Evolutionary conservation across 2,797 vertebrate genomes (phyloP).

Genomic region (Ctenochaetus hawaiiensis): DNA sequence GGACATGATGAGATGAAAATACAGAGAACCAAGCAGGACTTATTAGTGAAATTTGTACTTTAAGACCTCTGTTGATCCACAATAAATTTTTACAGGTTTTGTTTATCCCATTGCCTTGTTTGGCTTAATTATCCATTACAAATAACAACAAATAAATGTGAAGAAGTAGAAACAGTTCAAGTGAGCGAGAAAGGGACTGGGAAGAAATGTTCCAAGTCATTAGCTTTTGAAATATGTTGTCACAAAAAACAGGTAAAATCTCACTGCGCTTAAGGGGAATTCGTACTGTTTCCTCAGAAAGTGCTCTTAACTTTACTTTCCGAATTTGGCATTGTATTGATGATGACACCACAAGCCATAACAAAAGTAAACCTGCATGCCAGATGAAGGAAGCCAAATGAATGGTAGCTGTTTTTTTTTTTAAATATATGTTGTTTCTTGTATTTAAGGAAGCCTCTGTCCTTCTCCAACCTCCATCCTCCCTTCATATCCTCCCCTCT

Average conservation of each 20-base stretch:
- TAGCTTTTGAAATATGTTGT: conserved; percentile 12
- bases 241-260: not conserved
- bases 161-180: conserved; percentile 5
- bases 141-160: not conserved
- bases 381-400: conserved; percentile 21
- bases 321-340: conserved; percentile 19
- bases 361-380: not conserved
- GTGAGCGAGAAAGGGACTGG: not conserved
- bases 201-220: not conserved
- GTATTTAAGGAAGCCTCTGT: conserved; percentile 12
- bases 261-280: not conserved
- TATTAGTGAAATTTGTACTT: not conserved
- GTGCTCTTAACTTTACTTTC: not conserved
- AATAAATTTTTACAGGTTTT: not conserved
- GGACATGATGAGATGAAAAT: conserved; percentile 10
- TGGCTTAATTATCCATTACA: conserved; percentile 18
- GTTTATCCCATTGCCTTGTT: conserved; percentile 30
- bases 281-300: not conserved
- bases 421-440: conserved; percentile 3
- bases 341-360: conserved; percentile 21
- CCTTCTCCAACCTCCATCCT: not conserved
- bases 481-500: conserved; percentile 1
- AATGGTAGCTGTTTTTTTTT: conserved; percentile 15
- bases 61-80: not conserved
- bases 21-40: not conserved